Percentiles rank a stretch among this genome's conserved stretches.
These are phyloP conservation scores for Mythimna pallens DNA, from an alignment of 2,888 invertebrate species.

Conservation along the genomic window DNA sequence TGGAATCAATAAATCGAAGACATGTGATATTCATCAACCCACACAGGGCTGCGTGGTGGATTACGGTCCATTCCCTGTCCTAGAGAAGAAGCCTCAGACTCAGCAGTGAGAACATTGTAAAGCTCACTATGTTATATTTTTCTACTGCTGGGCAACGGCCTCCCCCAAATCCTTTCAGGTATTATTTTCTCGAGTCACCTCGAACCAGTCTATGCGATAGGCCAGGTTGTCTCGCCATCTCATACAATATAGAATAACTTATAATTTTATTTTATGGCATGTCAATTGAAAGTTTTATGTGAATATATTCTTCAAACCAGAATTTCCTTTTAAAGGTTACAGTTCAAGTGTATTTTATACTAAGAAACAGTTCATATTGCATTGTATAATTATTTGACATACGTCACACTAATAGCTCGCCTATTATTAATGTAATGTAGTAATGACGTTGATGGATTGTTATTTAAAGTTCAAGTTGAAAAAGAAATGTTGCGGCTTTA, in stretches of 20 bases:
- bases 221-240: too few species aligned
- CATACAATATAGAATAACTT: neutral
- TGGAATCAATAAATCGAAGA: too few species aligned
- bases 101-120: too few species aligned
- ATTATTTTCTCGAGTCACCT: too few species aligned
- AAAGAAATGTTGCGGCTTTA: neutral
- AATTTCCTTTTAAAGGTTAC: constrained; percentile 3
- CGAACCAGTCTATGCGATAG: too few species aligned
- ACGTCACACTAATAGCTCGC: neutral
- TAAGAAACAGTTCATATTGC: constrained; percentile 5
- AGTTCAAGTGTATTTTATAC: constrained; percentile 26
- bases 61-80: too few species aligned
- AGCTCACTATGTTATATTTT: too few species aligned
- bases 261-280: constrained; percentile 7
- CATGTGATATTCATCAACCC: too few species aligned
- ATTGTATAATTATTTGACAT: neutral
- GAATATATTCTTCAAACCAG: neutral
- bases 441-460: neutral
- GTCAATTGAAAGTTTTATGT: constrained; percentile 8
- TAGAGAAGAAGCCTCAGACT: too few species aligned
- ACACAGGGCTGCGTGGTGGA: too few species aligned
- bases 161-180: too few species aligned
- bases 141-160: too few species aligned
- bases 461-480: neutral
- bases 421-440: neutral